Conservation (phyloP, 1,140 invertebrate species). For the Papilio xuthus region DNA sequence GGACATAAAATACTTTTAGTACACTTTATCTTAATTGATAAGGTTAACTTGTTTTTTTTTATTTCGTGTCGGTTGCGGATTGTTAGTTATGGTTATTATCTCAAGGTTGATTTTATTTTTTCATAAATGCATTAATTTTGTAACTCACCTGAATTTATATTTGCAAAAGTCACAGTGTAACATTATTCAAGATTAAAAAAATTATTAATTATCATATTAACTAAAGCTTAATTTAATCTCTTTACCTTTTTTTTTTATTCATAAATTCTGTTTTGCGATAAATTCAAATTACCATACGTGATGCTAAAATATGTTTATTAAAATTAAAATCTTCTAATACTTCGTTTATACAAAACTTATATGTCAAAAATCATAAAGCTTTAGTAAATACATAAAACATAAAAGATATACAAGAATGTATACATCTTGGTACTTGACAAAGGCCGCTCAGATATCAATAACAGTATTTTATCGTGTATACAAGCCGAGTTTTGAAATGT, state of each 20-base stretch:
- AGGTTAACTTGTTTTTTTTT: neutral
- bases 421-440: slow-evolving; percentile 10
- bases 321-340: neutral
- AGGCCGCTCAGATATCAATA: slow-evolving; percentile 23
- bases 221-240: neutral
- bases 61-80: neutral
- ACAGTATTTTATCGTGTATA: slow-evolving; percentile 29
- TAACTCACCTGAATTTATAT: neutral
- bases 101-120: neutral
- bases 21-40: slow-evolving; percentile 17
- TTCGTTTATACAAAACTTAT: neutral
- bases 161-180: neutral
- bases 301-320: neutral
- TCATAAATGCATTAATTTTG: neutral
- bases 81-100: slow-evolving; percentile 2
- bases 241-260: too few species aligned
- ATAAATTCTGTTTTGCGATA: too few species aligned
- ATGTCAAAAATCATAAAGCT: too few species aligned
- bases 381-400: too few species aligned
- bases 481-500: slow-evolving; percentile 30
- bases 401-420: neutral
- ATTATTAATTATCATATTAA: slow-evolving; percentile 7
- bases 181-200: slow-evolving; percentile 1
- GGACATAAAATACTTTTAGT: slow-evolving; percentile 15
- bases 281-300: too few species aligned